These are phyloP conservation scores for Microplitis deprimator DNA, from an alignment of 2,888 invertebrate species.

Conservation along the genomic window DNA sequence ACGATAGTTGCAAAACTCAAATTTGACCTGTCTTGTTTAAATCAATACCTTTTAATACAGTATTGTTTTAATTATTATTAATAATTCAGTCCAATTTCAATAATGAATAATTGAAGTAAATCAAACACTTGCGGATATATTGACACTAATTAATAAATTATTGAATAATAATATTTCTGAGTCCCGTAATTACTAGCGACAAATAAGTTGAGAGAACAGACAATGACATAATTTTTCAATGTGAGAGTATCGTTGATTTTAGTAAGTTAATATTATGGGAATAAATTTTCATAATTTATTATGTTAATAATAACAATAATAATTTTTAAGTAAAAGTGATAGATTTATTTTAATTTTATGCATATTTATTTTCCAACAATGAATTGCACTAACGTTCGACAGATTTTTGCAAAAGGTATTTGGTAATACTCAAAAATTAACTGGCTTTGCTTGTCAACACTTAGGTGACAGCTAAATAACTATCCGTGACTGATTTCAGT, in stretches of 20 bases:
- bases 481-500: slow-evolving; percentile 35
- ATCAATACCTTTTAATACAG: too few relatives aligned
- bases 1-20: background rate
- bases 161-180: too few relatives aligned
- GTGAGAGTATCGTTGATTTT: too few relatives aligned
- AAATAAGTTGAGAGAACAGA: too few relatives aligned
- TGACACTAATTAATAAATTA: too few relatives aligned
- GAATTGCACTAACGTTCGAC: slow-evolving; percentile 4
- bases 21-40: background rate
- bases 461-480: slow-evolving; percentile 45
- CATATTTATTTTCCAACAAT: background rate
- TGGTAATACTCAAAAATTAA: slow-evolving; percentile 9
- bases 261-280: too few relatives aligned
- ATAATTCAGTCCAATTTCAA: too few relatives aligned
- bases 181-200: too few relatives aligned
- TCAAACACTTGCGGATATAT: too few relatives aligned
- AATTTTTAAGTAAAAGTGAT: background rate
- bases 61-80: too few relatives aligned
- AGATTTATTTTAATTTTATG: background rate
- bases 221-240: too few relatives aligned
- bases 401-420: slow-evolving; percentile 10
- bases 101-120: too few relatives aligned
- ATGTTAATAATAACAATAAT: background rate
- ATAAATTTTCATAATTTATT: background rate
- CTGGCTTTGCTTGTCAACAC: slow-evolving; percentile 39